Evolutionary conservation across 2,797 vertebrate species (phyloP), one percentile per base, ranked within the genome.

Genomic region (Rhyacichthys aspro): DNA sequence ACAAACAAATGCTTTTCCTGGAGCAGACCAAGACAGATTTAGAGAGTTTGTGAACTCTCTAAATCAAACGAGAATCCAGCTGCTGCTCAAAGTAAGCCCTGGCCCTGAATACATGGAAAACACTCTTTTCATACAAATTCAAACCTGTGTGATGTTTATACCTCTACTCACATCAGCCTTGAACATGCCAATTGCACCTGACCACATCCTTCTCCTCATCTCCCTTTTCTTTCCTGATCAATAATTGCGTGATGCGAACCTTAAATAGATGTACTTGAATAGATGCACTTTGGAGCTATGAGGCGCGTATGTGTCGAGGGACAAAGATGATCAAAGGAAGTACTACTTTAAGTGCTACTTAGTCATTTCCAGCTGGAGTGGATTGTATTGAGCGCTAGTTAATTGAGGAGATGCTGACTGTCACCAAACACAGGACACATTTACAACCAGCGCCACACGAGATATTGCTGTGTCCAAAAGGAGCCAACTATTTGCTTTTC

Each of bases 401-500:
- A 82, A 82, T 73, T 70, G 67, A 74, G 59, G 67, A 69, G 47
- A 63, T 81, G 78, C 63, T 79, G 78, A 82, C 76, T 69, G 70
- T 75, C 70, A 76, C 66, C 68, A 72, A 79, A 73, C 53, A 58
- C 55, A 2, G 43, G 48, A 18, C 47, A 74, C 34, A 39, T 74
- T 65, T 72, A 32, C 49, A 68, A 66, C 74, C 54, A 59, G 55
- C 58, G 15, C 42, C 46, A 41, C 11, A 52, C 36, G 43, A 42
- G 19, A 23, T 41, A 36, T 9, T 47, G 43, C 9, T 38, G 46
- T 53, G 38, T 56, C 19, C 41, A 57, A 43, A 18, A 64, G n/a
- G 42, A 50, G 34, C 16, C 33, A 19, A n/a, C 5, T 10, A 19
- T 48, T 59, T 62, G 42, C 14, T 66, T 69, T 78, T 66, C 14